Evolutionary conservation across 2,888 invertebrate genomes (phyloP), one percentile per base, ranked within the genome.

Genomic region (Protonemura montana): DNA sequence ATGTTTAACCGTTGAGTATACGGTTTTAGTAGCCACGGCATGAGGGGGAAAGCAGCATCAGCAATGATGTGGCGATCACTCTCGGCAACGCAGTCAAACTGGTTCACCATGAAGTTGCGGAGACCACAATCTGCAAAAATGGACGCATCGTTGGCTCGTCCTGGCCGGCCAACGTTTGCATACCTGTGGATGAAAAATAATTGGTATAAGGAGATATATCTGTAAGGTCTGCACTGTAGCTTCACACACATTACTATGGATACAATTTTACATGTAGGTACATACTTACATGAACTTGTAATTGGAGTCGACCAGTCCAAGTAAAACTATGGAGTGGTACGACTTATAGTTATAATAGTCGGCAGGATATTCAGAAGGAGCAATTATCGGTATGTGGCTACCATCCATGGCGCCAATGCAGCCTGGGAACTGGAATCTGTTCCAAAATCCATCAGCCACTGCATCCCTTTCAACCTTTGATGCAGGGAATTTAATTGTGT

Each of bases 341-440:
- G 27, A 28, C 80, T 80, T 80, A 80, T 80, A 80, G n/a, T 30
- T 35, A 86, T 86, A 16, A 82, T 83, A 77, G 76, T 86, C 25
- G 27, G 26, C 86, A 77, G 83, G 35, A 82, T 82, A 83, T 80
- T 76, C 29, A 83, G 81, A 10, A 35, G 35, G 35, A 35, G 35
- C 35, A 35, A 35, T 35, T 35, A 81, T 80, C 1, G 87, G 86
- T 41, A 87, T 87, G 41, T 87, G 87, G 0, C 78, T 78, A 25
- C 86, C 82, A 85, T 87, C 87, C 28, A 87, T 59, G 27, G 82
- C 85, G 10, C 85, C 87, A 76, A 87, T 82, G 35, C 26, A 41
- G 26, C 85, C 87, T 26, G 87, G 86, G 82, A 87, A 87, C 35
- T 35, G 35, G 35, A 35, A 35, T 35, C 35, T 35, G 16, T 86